phyloP scores from a whole-genome alignment of 1,140 invertebrate genomes.

The Drosophila tropicalis region DNA sequence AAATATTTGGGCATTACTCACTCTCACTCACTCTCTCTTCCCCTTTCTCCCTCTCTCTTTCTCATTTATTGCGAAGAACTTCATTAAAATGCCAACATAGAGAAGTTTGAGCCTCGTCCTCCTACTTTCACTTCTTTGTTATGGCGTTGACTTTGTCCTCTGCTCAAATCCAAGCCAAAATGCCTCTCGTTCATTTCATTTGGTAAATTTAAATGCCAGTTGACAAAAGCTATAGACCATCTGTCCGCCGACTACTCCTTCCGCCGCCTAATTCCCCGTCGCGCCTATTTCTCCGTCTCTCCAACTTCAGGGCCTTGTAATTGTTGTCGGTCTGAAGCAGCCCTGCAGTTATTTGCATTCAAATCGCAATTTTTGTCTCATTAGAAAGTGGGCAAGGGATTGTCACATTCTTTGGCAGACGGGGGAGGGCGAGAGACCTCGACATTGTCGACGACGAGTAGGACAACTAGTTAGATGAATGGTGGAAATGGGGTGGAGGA shows the following conservation, averaged over 20 bases:
- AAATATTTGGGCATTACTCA: slow-evolving; percentile 26
- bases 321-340: slow-evolving; percentile 74
- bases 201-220: slow-evolving; percentile 72
- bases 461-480: slow-evolving; percentile 4
- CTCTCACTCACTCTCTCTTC: neutral
- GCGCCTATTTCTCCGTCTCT: neutral
- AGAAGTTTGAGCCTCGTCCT: neutral
- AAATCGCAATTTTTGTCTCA: slow-evolving; percentile 81
- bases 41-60: neutral
- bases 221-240: slow-evolving; percentile 51
- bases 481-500: neutral
- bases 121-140: slow-evolving; percentile 1
- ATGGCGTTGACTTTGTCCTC: neutral
- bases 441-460: slow-evolving; percentile 1
- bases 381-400: slow-evolving; percentile 53
- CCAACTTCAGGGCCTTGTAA: slow-evolving; percentile 61
- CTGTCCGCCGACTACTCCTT: slow-evolving; percentile 15
- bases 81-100: slow-evolving; percentile 67
- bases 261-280: neutral
- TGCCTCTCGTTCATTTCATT: slow-evolving; percentile 69
- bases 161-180: slow-evolving; percentile 57
- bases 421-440: neutral
- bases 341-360: slow-evolving; percentile 81
- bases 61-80: slow-evolving; percentile 49
- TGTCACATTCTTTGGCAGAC: slow-evolving; percentile 9